These are phyloP conservation scores for Leucozona laternaria DNA, from an alignment of 2,888 invertebrate species.

Conservation along the genomic window DNA sequence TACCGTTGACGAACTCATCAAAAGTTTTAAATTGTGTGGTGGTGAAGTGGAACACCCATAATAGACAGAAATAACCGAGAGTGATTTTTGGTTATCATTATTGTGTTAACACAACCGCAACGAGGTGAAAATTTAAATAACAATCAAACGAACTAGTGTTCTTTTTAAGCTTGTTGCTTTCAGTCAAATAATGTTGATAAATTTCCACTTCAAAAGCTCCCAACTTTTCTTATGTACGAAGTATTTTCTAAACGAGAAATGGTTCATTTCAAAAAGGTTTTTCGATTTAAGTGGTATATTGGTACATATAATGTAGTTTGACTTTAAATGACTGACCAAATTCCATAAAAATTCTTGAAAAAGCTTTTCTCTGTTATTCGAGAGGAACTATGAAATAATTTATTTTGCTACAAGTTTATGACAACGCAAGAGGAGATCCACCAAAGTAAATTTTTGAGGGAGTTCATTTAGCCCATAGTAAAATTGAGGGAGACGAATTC, in stretches of 20 bases:
- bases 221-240: background rate
- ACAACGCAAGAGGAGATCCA: constrained; percentile 51
- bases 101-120: constrained; percentile 63
- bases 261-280: background rate
- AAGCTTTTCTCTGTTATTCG: constrained; percentile 64
- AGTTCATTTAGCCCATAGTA: constrained; percentile 4
- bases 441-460: constrained; percentile 36
- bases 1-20: constrained; percentile 49
- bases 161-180: background rate
- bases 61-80: constrained; percentile 43
- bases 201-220: constrained; percentile 19
- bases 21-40: constrained; percentile 54
- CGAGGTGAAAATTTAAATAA: constrained; percentile 45
- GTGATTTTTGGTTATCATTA: constrained; percentile 60
- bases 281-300: constrained; percentile 22
- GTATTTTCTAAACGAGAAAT: constrained; percentile 29
- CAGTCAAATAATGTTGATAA: constrained; percentile 6
- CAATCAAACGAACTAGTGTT: constrained; percentile 28
- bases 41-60: constrained; percentile 41
- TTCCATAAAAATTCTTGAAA: constrained; percentile 36
- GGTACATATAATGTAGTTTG: background rate
- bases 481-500: constrained; percentile 21
- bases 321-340: constrained; percentile 43
- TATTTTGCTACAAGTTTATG: constrained; percentile 62
- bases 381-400: constrained; percentile 52